These are phyloP conservation scores for Platichthys stellatus DNA, from an alignment of 2,113 vertebrate genomes.

Conservation along the genomic window DNA sequence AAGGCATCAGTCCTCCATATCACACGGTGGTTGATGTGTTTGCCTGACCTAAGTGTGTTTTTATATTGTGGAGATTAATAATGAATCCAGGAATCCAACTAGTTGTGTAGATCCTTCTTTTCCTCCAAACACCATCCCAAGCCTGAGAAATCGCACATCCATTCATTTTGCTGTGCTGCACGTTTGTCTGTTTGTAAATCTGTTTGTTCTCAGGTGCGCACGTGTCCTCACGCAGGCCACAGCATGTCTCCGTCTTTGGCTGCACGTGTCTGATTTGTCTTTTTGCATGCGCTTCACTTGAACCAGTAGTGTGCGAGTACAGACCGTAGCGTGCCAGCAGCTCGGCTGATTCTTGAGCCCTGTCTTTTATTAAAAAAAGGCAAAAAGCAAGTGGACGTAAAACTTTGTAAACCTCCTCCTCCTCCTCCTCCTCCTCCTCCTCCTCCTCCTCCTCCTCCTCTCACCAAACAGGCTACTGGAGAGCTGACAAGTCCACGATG, in stretches of 20 bases:
- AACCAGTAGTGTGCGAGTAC: conserved; percentile 6
- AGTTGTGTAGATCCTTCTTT: conserved; percentile 1
- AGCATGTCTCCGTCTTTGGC: conserved; percentile 22
- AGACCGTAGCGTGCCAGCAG: conserved; percentile 29
- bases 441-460: conserved; percentile 66
- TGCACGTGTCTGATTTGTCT: conserved; percentile 1
- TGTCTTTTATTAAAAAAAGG: conserved; percentile 35
- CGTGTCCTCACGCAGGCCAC: neutral
- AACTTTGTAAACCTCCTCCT: conserved; percentile 60
- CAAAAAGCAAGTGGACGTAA: conserved; percentile 50
- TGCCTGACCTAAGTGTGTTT: conserved; percentile 24
- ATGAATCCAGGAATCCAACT: neutral
- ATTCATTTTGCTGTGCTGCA: conserved; percentile 7
- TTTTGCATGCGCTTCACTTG: conserved; percentile 31
- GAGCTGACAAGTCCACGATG: conserved; percentile 94
- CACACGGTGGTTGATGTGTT: conserved; percentile 18
- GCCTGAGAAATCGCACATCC: neutral
- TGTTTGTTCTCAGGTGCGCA: conserved; percentile 10
- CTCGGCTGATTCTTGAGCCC: conserved; percentile 30
- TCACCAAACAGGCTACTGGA: conserved; percentile 97
- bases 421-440: conserved; percentile 56
- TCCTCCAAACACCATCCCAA: conserved; percentile 1
- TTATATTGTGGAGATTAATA: neutral
- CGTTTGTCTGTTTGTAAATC: neutral
- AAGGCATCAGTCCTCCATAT: conserved; percentile 31